phyloP scores from a whole-genome alignment of 30 jellyfish, hydroid and myxozoan genomes.

The Aurelia aurita complex sp. Pacific region DNA sequence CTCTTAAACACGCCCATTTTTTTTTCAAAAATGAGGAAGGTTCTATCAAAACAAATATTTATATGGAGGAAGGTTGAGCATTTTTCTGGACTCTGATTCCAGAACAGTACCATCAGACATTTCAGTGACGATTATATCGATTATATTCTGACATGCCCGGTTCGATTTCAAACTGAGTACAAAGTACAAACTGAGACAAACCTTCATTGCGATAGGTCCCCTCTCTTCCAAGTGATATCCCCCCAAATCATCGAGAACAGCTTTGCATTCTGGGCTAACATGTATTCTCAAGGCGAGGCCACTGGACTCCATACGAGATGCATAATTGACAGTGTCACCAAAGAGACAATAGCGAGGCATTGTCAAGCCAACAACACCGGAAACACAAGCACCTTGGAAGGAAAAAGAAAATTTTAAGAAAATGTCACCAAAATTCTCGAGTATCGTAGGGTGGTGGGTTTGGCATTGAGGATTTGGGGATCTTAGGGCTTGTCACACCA shows the following conservation, averaged over 20 bases:
- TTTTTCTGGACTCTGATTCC: no score
- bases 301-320: slow-evolving; percentile 97
- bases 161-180: not conserved
- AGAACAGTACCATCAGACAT: no score
- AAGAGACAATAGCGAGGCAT: slow-evolving; percentile 98
- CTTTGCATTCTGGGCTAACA: slow-evolving; percentile 93
- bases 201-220: slow-evolving; percentile 96
- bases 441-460: no score
- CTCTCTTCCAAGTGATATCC: slow-evolving; percentile 80
- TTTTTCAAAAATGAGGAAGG: no score
- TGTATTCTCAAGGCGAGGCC: slow-evolving; percentile 95
- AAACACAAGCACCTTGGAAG: slow-evolving; percentile 85
- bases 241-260: slow-evolving; percentile 77
- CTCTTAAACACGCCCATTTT: no score
- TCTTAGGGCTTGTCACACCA: no score
- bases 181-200: not conserved
- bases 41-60: no score
- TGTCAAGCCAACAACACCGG: slow-evolving; percentile 96
- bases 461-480: no score
- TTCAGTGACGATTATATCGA: no score
- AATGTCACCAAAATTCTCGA: not conserved
- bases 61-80: no score
- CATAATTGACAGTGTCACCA: slow-evolving; percentile 96
- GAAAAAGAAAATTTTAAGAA: not conserved
- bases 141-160: not conserved